Conservation (phyloP, 2,113 vertebrate species). For the Picathartes gymnocephalus region DNA sequence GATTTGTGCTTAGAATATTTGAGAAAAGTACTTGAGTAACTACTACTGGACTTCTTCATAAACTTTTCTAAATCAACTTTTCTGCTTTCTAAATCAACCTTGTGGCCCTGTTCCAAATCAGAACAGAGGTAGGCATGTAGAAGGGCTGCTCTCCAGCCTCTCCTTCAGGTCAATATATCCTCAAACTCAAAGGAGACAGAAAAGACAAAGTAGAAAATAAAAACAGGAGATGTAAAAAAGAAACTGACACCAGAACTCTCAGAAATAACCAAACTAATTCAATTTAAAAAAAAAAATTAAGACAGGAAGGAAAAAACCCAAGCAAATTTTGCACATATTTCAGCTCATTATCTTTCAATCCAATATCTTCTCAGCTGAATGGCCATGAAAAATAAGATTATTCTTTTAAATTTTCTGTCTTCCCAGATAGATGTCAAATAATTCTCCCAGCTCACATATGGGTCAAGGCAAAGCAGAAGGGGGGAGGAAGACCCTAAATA, state of each 20-base stretch:
- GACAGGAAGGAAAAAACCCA: background rate
- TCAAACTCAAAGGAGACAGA: background rate
- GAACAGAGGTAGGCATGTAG: background rate
- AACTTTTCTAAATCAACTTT: background rate
- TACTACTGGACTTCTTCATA: background rate
- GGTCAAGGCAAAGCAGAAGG: background rate
- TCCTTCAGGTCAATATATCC: background rate
- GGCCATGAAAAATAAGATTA: background rate
- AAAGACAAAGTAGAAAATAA: background rate
- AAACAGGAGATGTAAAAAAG: background rate
- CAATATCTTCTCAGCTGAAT: background rate
- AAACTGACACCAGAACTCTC: background rate
- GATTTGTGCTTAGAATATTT: background rate
- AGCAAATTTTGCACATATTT: background rate
- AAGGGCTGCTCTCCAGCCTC: background rate
- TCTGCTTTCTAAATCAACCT: background rate
- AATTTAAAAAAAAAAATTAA: background rate
- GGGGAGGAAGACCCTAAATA: background rate
- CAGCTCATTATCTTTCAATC: background rate
- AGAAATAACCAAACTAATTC: background rate
- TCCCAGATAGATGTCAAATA: background rate
- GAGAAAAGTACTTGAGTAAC: background rate
- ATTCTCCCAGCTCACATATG: background rate
- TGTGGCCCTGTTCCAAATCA: background rate
- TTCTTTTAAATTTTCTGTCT: background rate